Base-by-base conservation (phyloP, 1,140 invertebrate genomes). In the Platyura marginata region DNA sequence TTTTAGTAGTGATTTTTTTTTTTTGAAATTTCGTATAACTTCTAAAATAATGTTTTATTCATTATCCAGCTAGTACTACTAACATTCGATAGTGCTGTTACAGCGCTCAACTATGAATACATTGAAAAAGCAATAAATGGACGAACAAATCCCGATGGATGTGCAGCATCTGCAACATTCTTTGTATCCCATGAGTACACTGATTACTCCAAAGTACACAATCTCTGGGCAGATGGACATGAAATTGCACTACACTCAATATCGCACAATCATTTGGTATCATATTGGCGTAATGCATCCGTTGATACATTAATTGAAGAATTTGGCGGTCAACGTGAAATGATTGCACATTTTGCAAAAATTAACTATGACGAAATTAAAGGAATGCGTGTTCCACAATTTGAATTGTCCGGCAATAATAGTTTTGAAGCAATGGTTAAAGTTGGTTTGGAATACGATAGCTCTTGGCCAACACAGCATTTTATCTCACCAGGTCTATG, bases 211-310 rank as follows among this genome's bases (percentile, higher is more conserved):
- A 47, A 66, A 48, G 57, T 79, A 11, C 69, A 77, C 44, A 65
- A 78, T 40, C 55, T 81, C 2, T 75, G 75, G 49, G 62, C 65
- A 29, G 52, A 65, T 4, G 77, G 78, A 0, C 71, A 74, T 43
- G 80, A 83, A 58, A 79, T 83, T n/a, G 77, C 72, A 2, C 64
- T 77, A 2, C 79, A 67, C 47, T 75, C 72, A 2, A 69, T 75
- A 29, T 62, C 62, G 18, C 75, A 78, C 46, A 55, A 55, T 9
- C 47, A 47, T 15, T 52, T 57, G 8, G 60, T 56, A 2, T 53
- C 58, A 11, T 72, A 71, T 45, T 75, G 72, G 72, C 48, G 52
- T 0, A 48, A 52, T 2, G 59, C 67, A 2, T 54, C 57, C 45
- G 44, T 61, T 19, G 55, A 63, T 15, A 56, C 58, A 3, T 64